Base-by-base conservation (phyloP, 1,140 invertebrate genomes). In the Cheumatopsyche charites region DNA sequence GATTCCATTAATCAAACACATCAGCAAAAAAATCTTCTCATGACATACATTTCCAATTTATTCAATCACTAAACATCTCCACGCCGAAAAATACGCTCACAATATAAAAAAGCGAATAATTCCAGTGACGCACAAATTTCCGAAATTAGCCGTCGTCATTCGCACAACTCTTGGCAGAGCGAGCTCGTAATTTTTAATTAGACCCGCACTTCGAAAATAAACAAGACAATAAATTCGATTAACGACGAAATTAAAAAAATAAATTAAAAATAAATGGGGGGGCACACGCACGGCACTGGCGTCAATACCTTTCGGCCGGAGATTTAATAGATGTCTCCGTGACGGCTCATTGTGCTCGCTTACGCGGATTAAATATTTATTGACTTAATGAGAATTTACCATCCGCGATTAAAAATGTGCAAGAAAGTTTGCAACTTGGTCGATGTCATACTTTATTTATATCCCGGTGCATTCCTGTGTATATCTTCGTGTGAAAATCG, bases 341-440 rank as follows among this genome's bases (percentile, higher is more conserved):
- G 74, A 75, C 74, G 71, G 72, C 71, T 70, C 75, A 76, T 76
- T 76, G 75, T 76, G 21, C 6, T 49, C 49, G 65, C 36, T 55
- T 70, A 73, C 75, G 71, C 72, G 75, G 23, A 67, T 58, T 69
- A 76, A 73, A 76, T 72, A 76, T 76, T 76, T 73, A 76, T 73
- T 55, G 42, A 76, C 70, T 72, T 76, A 76, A 76, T 76, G 75
- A 76, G 72, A 76, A 76, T 72, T 75, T 73, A 73, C 47, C 71
- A 47, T 70, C 62, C n/a, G 21, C 73, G 73, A 75, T 75, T 75
- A 75, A 75, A 75, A 75, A 69, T 61, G 55, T 23, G 29, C 29
- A 36, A 36, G 29, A 36, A 36, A 36, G 29, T 36, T 36, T 36
- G 29, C 29, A 36, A 36, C 3, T 9, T 36, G 3, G 3, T 36